Evolutionary conservation across 1,140 invertebrate species (phyloP).

Genomic region (Temnothorax longispinosus): DNA sequence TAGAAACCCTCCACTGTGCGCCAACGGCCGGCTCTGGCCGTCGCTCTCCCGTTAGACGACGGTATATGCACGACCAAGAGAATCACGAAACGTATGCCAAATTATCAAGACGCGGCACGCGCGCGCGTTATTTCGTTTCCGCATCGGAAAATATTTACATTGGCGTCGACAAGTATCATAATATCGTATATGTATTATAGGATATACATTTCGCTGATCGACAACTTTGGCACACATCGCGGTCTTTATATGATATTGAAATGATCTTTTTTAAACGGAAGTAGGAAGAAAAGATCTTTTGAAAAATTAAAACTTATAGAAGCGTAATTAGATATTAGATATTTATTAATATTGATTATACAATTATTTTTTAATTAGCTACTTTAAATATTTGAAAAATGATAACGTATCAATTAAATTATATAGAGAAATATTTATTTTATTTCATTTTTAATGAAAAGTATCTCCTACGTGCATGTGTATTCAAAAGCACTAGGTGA

Average conservation of each 20-base stretch:
- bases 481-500: background rate
- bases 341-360: background rate
- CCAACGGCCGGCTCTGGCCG: conserved; percentile 47
- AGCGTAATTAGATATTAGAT: background rate
- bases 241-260: background rate
- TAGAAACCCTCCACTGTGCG: conserved; percentile 73
- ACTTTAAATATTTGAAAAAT: background rate
- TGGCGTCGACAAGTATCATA: background rate
- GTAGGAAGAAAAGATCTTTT: background rate
- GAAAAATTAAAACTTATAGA: background rate
- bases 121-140: background rate
- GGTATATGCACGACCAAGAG: conserved; percentile 4
- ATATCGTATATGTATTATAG: background rate
- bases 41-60: conserved; percentile 70
- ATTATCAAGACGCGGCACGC: conserved; percentile 25
- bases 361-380: background rate
- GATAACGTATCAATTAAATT: background rate
- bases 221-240: background rate
- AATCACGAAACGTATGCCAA: conserved; percentile 27
- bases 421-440: background rate
- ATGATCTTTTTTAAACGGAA: background rate
- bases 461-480: background rate
- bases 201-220: background rate
- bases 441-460: background rate
- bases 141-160: conserved; percentile 16